These are phyloP conservation scores for Leptoclinus maculatus DNA, from an alignment of 2,797 vertebrate genomes.

Conservation along the genomic window DNA sequence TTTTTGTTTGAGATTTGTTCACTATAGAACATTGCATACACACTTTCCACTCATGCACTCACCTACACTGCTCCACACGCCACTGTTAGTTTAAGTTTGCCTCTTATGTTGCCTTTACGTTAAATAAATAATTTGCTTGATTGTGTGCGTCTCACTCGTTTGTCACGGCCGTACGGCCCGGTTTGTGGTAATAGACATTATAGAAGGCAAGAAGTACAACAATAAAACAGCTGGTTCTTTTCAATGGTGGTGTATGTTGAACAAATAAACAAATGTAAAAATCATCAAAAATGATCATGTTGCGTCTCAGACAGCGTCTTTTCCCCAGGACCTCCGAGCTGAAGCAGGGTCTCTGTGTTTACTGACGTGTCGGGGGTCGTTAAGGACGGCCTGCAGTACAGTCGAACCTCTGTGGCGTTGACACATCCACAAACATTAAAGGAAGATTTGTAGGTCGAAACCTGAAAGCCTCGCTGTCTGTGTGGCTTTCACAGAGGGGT, in stretches of 20 bases:
- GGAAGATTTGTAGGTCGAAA: constrained; percentile 44
- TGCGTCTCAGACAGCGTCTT: neutral
- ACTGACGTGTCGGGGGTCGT: constrained; percentile 36
- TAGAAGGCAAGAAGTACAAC: neutral
- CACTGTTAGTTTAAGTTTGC: too few relatives aligned
- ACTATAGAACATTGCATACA: too few relatives aligned
- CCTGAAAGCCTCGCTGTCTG: constrained; percentile 50
- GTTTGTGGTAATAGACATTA: neutral
- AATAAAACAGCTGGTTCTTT: neutral
- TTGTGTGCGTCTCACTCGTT: too few relatives aligned
- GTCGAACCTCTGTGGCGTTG: constrained; percentile 51
- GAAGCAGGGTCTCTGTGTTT: constrained; percentile 37
- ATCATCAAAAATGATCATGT: neutral
- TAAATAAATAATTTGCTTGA: too few relatives aligned
- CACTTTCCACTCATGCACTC: too few relatives aligned
- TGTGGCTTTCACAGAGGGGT: constrained; percentile 25
- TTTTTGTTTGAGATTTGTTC: too few relatives aligned
- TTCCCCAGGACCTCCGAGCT: neutral
- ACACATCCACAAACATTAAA: constrained; percentile 50
- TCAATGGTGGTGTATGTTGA: neutral
- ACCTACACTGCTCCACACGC: too few relatives aligned
- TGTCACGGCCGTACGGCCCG: too few relatives aligned
- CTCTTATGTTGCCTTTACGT: too few relatives aligned
- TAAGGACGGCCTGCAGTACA: constrained; percentile 53
- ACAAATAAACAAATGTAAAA: neutral